These are phyloP conservation scores for Villa cingulata DNA, from an alignment of 2,888 invertebrate species.

Conservation along the genomic window DNA sequence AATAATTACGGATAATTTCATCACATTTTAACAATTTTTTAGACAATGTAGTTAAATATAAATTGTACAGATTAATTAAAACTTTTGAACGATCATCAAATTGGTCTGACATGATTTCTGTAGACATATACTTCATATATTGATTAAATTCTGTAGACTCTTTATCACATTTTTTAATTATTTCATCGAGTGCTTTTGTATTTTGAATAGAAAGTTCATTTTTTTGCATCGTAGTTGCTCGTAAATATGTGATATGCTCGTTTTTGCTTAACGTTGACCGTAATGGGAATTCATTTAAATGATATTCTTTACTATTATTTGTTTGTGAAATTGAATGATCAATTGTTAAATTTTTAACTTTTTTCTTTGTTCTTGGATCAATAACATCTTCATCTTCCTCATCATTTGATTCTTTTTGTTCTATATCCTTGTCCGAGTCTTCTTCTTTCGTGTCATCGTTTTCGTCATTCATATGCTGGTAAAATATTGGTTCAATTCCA, in stretches of 20 bases:
- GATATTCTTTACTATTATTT: neutral
- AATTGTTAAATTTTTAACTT: neutral
- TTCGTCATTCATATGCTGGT: no score
- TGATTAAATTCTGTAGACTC: neutral
- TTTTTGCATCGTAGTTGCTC: no score
- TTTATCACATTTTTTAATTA: neutral
- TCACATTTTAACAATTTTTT: neutral
- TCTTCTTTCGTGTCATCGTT: neutral
- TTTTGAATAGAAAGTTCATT: no score
- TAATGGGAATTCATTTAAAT: neutral
- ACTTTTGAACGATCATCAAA: neutral
- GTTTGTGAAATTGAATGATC: neutral
- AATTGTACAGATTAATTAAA: neutral
- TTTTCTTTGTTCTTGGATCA: neutral
- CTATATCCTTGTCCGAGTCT: no score
- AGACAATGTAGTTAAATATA: neutral
- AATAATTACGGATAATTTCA: no score
- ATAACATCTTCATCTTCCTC: no score
- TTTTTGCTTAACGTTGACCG: neutral
- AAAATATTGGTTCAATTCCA: no score
- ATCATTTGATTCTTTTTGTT: no score
- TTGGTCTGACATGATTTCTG: neutral
- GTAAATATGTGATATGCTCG: neutral
- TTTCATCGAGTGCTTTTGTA: neutral
- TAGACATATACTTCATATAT: neutral